Conservation (phyloP, 1,140 invertebrate genomes). For the Xylocopa sonorina region DNA sequence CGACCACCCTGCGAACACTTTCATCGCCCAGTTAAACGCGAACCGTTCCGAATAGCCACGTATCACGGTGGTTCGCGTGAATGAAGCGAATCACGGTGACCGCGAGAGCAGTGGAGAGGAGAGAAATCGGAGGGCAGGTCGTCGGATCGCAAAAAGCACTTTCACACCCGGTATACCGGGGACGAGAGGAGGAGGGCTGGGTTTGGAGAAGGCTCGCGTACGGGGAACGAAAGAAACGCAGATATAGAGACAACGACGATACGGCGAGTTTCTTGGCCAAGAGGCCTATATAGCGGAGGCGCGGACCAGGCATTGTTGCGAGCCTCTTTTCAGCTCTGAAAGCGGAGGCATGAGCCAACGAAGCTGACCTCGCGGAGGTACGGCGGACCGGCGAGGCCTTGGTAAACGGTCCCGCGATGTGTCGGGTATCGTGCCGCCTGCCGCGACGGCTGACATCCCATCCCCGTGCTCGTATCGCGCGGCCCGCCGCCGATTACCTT, state of each 20-base stretch:
- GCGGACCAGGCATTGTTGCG: slow-evolving; percentile 70
- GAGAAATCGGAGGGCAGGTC: background rate
- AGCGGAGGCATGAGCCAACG: slow-evolving; percentile 68
- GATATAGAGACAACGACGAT: slow-evolving; percentile 54
- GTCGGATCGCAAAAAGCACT: slow-evolving; percentile 54
- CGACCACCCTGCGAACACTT: too few species aligned
- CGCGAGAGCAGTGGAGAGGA: background rate
- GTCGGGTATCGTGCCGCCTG: slow-evolving; percentile 23
- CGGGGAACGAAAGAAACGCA: slow-evolving; percentile 56
- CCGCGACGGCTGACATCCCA: background rate
- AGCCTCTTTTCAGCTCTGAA: slow-evolving; percentile 70
- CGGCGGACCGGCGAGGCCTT: slow-evolving; percentile 55
- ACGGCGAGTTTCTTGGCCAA: slow-evolving; percentile 61
- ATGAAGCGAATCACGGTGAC: too few species aligned
- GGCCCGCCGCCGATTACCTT: slow-evolving; percentile 26
- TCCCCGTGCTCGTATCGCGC: background rate
- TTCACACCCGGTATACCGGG: slow-evolving; percentile 66
- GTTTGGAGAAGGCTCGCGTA: slow-evolving; percentile 45
- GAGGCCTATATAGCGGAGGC: slow-evolving; percentile 42
- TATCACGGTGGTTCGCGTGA: too few species aligned
- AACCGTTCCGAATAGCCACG: too few species aligned
- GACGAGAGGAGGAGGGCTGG: slow-evolving; percentile 35
- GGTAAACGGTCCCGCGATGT: slow-evolving; percentile 59
- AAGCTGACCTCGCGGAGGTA: slow-evolving; percentile 68
- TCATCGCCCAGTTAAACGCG: too few species aligned